Percentiles rank a stretch among this genome's conserved stretches.
Evolutionary conservation across 1,140 invertebrate species (phyloP).

Genomic region (Musca domestica): DNA sequence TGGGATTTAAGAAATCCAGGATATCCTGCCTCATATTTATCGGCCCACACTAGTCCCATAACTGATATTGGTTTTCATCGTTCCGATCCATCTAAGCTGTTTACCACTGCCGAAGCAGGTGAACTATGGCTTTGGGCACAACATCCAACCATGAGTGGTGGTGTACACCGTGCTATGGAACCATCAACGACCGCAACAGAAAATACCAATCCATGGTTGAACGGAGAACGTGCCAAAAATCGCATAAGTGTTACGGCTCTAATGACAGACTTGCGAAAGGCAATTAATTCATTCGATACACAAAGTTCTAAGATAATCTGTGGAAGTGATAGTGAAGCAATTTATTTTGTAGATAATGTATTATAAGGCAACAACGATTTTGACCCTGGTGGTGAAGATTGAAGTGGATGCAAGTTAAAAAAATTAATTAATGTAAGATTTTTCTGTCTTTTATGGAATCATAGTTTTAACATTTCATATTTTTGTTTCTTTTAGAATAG

Average conservation of each 20-base stretch:
- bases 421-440: too few species aligned
- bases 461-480: neutral
- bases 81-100: constrained; percentile 75
- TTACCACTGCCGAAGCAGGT: constrained; percentile 75
- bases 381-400: neutral
- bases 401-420: too few species aligned
- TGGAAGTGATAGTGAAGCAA: constrained; percentile 79
- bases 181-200: constrained; percentile 44
- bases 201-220: constrained; percentile 62
- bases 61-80: constrained; percentile 82
- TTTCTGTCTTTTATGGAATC: too few species aligned
- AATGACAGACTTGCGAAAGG: constrained; percentile 67
- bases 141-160: constrained; percentile 38
- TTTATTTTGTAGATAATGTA: constrained; percentile 70
- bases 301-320: constrained; percentile 69
- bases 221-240: constrained; percentile 65
- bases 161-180: constrained; percentile 26
- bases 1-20: constrained; percentile 84
- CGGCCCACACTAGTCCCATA: constrained; percentile 73
- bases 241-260: constrained; percentile 71
- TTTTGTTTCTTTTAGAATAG: too few species aligned
- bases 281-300: constrained; percentile 78
- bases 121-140: constrained; percentile 86
- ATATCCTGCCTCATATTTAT: constrained; percentile 75
- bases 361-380: constrained; percentile 9